These are phyloP conservation scores for Bergia sp. DNA, from an alignment of 92 coral and sea anemone species.

Conservation along the genomic window DNA sequence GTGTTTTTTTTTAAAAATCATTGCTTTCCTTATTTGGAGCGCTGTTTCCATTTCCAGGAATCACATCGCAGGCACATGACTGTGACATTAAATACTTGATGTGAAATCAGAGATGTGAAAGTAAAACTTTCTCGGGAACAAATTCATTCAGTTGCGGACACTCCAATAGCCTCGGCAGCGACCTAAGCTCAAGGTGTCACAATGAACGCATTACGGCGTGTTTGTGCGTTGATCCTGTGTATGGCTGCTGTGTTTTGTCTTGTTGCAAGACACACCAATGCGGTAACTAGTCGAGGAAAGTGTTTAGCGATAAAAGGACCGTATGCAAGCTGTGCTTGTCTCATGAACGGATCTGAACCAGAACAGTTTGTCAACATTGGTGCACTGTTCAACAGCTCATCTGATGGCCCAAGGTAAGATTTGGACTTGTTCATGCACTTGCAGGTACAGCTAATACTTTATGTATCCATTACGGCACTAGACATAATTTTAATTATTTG, in stretches of 20 bases:
- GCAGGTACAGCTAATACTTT: too few species aligned
- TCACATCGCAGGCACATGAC: too few species aligned
- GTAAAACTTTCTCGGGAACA: not conserved
- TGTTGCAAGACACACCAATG: not conserved
- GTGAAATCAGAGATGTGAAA: too few species aligned
- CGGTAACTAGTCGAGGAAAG: conserved; percentile 18
- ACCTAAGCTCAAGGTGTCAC: too few species aligned
- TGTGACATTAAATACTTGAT: not conserved
- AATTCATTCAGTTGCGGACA: not conserved
- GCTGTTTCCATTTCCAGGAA: too few species aligned
- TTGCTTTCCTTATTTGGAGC: too few species aligned
- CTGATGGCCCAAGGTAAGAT: conserved; percentile 64
- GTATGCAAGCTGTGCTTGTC: conserved; percentile 68
- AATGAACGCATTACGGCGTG: not conserved
- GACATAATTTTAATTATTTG: too few species aligned
- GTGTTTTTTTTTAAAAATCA: too few species aligned
- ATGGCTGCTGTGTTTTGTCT: not conserved
- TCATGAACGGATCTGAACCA: conserved; percentile 29
- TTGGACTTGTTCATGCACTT: too few species aligned
- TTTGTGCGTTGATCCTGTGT: not conserved
- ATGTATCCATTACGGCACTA: too few species aligned
- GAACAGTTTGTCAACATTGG: conserved; percentile 54
- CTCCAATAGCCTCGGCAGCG: too few species aligned
- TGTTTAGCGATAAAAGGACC: not conserved
- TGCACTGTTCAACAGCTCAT: conserved; percentile 52